Evolutionary conservation across 1,140 invertebrate genomes (phyloP), one percentile per base, ranked within the genome.

Genomic region (Bathynomus jamesi): DNA sequence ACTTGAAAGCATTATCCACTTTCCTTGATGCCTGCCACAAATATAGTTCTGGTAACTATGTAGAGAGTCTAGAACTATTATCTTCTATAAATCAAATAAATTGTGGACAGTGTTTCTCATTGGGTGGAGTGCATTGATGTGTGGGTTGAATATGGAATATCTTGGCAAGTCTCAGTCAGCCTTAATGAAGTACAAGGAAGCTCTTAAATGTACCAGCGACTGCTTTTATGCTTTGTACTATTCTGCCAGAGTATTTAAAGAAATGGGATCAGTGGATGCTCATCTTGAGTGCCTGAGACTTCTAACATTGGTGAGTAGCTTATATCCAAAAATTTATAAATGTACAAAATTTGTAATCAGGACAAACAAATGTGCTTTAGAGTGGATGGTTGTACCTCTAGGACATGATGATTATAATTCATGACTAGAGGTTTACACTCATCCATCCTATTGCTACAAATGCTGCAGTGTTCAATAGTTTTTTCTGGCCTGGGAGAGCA

Each of bases 381-480:
- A 13, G 40, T 71, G 30, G 28, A 65, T 71, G 64, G 31, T 40
- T 71, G 64, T 71, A 53, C 64, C 31, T 71, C 62, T 71, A 69
- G 67, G 32, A 61, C 67, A 46, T 69, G 67, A 25, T 61, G 32
- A 61, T 61, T 61, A 11, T 31, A n/a, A 64, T 65, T 21, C 64
- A 66, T 71, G 63, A 65, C 62, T 71, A 71, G 62, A 71, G 62
- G 64, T 71, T 65, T 71, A 71, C 64, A 71, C 64, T 65, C 61
- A 71, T 71, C 62, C 64, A 65, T 53, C 25, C 46, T 25, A 24
- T 24, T 25, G 29, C 62, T 28, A 28, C n/a, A 27, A n/a, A 5
- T 64, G 7, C 29, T 27, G 5, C 24, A n/a, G n/a, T n/a, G n/a
- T n/a, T n/a, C n/a, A n/a, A n/a, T n/a, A n/a, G n/a, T n/a, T n/a